Evolutionary conservation across 2,797 vertebrate genomes (phyloP).

Genomic region (Passerculus sandwichensis): DNA sequence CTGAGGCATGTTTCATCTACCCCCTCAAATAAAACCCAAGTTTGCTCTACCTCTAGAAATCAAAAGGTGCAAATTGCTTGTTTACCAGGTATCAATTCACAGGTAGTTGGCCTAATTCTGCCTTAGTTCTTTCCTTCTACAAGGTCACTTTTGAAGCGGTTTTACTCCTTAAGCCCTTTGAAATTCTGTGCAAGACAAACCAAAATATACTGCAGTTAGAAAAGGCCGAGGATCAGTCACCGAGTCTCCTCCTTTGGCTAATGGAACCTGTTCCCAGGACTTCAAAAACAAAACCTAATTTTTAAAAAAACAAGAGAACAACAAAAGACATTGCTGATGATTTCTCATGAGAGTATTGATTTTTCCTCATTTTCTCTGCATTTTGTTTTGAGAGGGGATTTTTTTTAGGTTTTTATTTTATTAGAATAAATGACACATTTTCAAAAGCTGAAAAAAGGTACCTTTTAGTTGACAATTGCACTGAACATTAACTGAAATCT

Average conservation of each 20-base stretch:
- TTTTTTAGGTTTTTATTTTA: constrained; percentile 15
- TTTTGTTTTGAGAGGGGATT: not conserved
- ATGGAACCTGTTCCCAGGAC: constrained; percentile 10
- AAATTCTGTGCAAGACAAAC: constrained; percentile 38
- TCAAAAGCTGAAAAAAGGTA: constrained; percentile 34
- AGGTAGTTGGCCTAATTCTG: constrained; percentile 18
- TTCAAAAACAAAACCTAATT: constrained; percentile 35
- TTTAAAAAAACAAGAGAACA: not conserved
- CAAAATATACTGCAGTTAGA: not conserved
- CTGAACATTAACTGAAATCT: constrained; percentile 71
- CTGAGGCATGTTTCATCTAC: not conserved
- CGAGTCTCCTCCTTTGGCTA: constrained; percentile 7
- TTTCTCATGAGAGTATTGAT: constrained; percentile 16
- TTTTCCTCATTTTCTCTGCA: constrained; percentile 22
- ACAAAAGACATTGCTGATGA: not conserved
- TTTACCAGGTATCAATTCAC: constrained; percentile 8
- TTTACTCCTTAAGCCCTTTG: constrained; percentile 38
- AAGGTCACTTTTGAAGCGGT: constrained; percentile 58
- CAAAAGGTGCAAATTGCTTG: constrained; percentile 39
- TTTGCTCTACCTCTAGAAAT: constrained; percentile 7
- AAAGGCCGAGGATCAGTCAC: not conserved
- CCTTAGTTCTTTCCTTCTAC: constrained; percentile 6
- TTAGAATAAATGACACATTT: constrained; percentile 51
- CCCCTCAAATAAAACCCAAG: not conserved
- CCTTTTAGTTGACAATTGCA: constrained; percentile 62